These are phyloP conservation scores for Aporrectodea caliginosa DNA, from an alignment of 1,140 invertebrate genomes.

Conservation along the genomic window DNA sequence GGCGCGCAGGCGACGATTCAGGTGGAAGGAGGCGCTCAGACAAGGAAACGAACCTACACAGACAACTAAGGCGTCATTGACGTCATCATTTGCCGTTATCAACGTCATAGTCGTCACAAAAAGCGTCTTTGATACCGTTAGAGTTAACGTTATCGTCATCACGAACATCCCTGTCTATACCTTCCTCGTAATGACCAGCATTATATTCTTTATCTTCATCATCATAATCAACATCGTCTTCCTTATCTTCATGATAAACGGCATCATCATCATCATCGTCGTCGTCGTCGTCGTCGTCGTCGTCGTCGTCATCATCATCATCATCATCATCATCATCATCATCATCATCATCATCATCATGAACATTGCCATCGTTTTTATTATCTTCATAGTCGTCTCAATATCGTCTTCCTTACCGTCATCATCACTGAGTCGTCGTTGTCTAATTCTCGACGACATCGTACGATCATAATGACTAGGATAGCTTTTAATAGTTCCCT, in stretches of 20 bases:
- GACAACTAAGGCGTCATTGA: background rate
- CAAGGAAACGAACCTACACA: slow-evolving; percentile 40
- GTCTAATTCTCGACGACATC: background rate
- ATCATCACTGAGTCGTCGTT: background rate
- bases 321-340: too few relatives aligned
- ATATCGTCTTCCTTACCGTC: too few relatives aligned
- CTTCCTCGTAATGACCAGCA: background rate
- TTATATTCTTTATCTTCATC: background rate
- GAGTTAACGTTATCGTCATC: background rate
- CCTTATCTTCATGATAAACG: too few relatives aligned
- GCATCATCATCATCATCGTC: too few relatives aligned
- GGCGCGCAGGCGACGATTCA: slow-evolving; percentile 38
- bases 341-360: too few relatives aligned
- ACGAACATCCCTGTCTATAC: background rate
- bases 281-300: too few relatives aligned
- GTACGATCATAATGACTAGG: background rate
- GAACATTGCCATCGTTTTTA: too few relatives aligned
- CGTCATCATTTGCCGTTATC: background rate
- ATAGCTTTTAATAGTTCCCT: background rate
- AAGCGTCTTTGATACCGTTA: background rate
- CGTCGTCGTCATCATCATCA: too few relatives aligned
- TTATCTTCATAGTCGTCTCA: too few relatives aligned
- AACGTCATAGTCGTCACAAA: background rate
- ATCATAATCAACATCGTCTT: background rate
- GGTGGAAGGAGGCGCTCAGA: slow-evolving; percentile 35